Conservation (phyloP, 2,113 vertebrate genomes). For the Manacus vitellinus region DNA sequence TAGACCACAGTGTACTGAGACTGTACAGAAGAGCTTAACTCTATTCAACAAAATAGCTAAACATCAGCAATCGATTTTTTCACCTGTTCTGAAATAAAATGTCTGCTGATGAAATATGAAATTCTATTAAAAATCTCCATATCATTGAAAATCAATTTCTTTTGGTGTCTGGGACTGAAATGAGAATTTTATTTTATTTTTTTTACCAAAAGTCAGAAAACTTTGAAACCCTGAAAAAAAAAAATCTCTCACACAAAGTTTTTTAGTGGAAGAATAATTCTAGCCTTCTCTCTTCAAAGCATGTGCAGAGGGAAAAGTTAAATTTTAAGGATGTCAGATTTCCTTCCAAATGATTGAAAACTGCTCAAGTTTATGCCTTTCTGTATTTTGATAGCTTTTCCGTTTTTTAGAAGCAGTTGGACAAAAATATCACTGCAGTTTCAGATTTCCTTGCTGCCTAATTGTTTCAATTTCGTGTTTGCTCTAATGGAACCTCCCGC, state of each 20-base stretch:
- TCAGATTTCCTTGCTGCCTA: background rate
- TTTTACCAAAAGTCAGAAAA: background rate
- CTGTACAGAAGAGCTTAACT: background rate
- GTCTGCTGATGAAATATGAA: fast-evolving
- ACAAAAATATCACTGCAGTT: background rate
- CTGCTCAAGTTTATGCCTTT: background rate
- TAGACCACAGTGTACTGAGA: background rate
- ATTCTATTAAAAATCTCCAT: background rate
- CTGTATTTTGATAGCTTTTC: background rate
- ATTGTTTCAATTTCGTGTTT: background rate
- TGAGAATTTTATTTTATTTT: background rate
- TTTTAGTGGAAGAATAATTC: background rate
- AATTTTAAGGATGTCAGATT: background rate
- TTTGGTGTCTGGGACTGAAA: background rate
- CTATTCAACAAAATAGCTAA: background rate
- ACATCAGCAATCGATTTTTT: background rate
- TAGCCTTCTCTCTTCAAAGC: background rate
- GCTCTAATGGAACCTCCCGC: background rate
- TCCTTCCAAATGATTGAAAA: background rate
- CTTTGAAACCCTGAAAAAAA: background rate
- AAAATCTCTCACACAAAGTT: background rate
- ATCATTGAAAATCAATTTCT: background rate
- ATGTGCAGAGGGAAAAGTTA: background rate
- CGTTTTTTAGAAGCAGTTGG: background rate
- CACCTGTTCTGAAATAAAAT: background rate